phyloP scores from a whole-genome alignment of 2,113 vertebrate genomes.

The Cynoglossus semilaevis region DNA sequence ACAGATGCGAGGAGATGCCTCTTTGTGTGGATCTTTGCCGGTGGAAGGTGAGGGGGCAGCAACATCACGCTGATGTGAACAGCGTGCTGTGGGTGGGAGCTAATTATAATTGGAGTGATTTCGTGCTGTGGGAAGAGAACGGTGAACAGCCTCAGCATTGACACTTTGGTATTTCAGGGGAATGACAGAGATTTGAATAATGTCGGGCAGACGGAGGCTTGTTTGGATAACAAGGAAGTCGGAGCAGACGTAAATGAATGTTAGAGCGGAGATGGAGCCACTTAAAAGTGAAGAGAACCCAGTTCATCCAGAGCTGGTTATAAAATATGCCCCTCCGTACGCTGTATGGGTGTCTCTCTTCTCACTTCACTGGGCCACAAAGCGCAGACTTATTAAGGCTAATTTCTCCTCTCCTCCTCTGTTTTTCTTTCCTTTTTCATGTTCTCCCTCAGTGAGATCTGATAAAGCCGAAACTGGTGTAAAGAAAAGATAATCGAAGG shows the following conservation, averaged over 20 bases:
- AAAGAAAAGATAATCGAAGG: conserved; percentile 22
- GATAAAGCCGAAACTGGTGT: conserved; percentile 17
- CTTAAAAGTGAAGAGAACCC: conserved; percentile 43
- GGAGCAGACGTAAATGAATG: conserved; percentile 59
- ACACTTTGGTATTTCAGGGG: conserved; percentile 66
- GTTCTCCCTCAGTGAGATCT: conserved; percentile 4
- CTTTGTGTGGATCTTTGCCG: conserved; percentile 11
- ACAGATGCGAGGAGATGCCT: conserved; percentile 14
- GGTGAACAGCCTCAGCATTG: conserved; percentile 45
- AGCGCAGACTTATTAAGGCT: background rate
- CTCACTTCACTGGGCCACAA: too few relatives aligned
- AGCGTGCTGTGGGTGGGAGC: conserved; percentile 36
- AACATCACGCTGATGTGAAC: conserved; percentile 19
- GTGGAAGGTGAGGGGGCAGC: conserved; percentile 27
- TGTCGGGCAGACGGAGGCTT: conserved; percentile 45
- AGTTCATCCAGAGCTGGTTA: too few relatives aligned
- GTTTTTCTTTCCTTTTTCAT: background rate
- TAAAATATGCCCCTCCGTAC: conserved; percentile 2
- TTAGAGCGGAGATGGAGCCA: conserved; percentile 36
- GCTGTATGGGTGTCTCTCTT: background rate
- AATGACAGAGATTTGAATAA: conserved; percentile 59
- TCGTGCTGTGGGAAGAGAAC: conserved; percentile 24
- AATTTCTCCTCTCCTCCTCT: background rate
- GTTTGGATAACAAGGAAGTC: conserved; percentile 59
- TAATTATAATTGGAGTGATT: conserved; percentile 62